A percentile compares a stretch with the other conserved stretches of the same genome.
phyloP scores from a whole-genome alignment of 2,113 vertebrate genomes.

The Corydoras maculifer region DNA sequence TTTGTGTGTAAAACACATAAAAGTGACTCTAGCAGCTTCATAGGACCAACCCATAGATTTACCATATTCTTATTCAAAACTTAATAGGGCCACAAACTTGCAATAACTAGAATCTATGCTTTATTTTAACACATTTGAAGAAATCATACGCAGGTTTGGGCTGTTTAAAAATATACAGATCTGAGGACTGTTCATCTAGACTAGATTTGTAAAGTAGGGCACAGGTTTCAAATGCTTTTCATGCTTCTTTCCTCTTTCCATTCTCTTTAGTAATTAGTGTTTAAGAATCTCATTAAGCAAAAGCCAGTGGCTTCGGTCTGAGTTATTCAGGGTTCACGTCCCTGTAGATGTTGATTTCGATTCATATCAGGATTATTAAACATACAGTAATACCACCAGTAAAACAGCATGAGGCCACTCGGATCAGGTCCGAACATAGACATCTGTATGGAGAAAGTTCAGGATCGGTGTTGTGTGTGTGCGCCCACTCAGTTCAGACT shows the following conservation, averaged over 20 bases:
- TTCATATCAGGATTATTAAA: constrained; percentile 5
- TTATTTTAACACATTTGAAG: constrained; percentile 16
- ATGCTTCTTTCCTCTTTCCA: no score
- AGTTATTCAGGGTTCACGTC: no score
- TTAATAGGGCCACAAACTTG: constrained; percentile 53
- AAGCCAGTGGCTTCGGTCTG: no score
- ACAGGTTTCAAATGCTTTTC: no score
- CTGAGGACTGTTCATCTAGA: no score
- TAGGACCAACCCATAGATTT: constrained; percentile 33
- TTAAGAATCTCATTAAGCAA: no score
- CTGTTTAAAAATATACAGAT: no score
- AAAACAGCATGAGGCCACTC: not conserved
- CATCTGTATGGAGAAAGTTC: not conserved
- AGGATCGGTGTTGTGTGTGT: not conserved
- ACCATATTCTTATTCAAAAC: constrained; percentile 32
- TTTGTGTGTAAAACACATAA: no score
- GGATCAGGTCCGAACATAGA: not conserved
- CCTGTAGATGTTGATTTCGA: constrained; percentile 8
- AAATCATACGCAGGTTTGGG: constrained; percentile 6
- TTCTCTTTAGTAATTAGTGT: no score
- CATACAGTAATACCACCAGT: not conserved
- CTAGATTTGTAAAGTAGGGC: no score
- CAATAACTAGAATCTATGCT: constrained; percentile 26
- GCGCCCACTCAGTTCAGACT: constrained; percentile 60
- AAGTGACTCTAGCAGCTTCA: no score